Evolutionary conservation across 2,797 vertebrate genomes (phyloP).

Genomic region (Prionace glauca): DNA sequence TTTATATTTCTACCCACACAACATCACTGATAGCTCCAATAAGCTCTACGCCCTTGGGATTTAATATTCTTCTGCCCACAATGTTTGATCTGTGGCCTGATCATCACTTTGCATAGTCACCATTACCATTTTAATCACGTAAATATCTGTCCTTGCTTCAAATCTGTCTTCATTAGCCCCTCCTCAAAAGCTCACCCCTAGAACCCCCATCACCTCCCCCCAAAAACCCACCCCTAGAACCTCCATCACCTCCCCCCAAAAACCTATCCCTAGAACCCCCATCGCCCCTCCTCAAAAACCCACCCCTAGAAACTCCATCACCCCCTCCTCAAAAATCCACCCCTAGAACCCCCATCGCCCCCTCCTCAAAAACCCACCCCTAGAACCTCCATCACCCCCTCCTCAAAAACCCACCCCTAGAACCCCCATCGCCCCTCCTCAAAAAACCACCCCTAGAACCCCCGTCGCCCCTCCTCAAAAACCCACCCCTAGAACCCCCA

Average conservation of each 20-base stretch:
- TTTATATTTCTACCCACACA: background rate
- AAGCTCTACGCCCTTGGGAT: background rate
- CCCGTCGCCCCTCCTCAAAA: too few species aligned
- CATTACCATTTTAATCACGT: background rate
- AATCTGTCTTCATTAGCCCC: background rate
- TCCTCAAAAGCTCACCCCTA: background rate
- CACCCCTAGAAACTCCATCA: too few species aligned
- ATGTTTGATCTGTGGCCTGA: background rate
- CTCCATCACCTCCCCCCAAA: too few species aligned
- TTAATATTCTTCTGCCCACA: background rate
- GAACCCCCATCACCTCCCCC: background rate
- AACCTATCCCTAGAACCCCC: too few species aligned
- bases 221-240: too few species aligned
- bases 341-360: too few species aligned
- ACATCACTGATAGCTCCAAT: background rate
- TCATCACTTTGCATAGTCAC: background rate
- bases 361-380: too few species aligned
- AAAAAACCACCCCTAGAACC: background rate
- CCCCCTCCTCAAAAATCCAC: too few species aligned
- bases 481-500: too few species aligned
- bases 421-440: too few species aligned
- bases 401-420: background rate
- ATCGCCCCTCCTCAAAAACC: background rate
- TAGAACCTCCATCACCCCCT: background rate
- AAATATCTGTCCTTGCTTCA: background rate